phyloP scores from a whole-genome alignment of 2,888 invertebrate species.

The Trypoxylon attenuatum region DNA sequence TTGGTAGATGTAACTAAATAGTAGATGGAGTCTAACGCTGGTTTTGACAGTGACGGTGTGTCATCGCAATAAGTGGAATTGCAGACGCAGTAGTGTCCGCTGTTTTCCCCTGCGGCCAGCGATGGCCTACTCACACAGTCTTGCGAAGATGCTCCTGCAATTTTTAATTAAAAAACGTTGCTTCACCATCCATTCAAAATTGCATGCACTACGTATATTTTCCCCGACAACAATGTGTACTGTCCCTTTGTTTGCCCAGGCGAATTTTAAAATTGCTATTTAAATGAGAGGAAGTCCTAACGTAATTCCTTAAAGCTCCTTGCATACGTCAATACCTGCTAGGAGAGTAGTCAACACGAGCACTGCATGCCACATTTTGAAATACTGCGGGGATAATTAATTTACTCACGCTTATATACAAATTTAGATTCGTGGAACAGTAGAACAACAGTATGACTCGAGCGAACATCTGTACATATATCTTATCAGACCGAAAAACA shows the following conservation, averaged over 20 bases:
- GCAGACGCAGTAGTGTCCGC: slow-evolving; percentile 79
- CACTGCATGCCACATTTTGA: slow-evolving; percentile 3
- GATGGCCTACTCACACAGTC: not conserved
- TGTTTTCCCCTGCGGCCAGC: not conserved
- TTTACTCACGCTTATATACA: not conserved
- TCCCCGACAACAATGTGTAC: no score
- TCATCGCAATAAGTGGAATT: slow-evolving; percentile 83
- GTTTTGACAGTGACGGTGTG: slow-evolving; percentile 68
- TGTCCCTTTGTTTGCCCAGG: no score
- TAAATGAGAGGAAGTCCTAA: no score
- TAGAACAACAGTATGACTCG: not conserved
- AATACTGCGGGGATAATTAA: no score
- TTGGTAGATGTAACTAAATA: slow-evolving; percentile 13
- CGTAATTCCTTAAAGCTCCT: no score
- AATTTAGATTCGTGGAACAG: not conserved
- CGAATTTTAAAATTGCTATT: no score
- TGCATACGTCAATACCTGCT: not conserved
- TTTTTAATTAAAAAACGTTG: slow-evolving; percentile 9
- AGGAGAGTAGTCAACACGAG: not conserved
- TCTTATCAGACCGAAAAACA: not conserved
- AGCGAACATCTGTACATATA: not conserved
- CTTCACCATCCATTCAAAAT: no score
- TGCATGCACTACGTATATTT: no score
- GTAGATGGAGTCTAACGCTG: not conserved
- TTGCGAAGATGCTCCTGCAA: not conserved